Evolutionary conservation across 2,888 invertebrate species (phyloP).

Genomic region (Xestia c-nigrum): DNA sequence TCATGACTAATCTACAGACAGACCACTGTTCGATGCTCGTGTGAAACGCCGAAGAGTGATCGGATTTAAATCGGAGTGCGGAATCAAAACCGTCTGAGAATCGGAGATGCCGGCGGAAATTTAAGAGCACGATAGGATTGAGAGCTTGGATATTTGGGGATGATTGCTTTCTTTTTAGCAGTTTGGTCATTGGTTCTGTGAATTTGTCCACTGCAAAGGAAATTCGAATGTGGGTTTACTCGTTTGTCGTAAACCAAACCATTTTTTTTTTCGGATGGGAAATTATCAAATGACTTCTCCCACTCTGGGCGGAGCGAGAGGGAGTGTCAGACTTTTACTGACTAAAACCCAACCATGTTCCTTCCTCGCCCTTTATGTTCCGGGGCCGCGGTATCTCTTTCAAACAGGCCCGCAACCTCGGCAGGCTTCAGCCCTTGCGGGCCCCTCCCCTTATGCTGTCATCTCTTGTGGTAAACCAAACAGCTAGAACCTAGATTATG

Average conservation of each 20-base stretch:
- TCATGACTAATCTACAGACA: conserved; percentile 77
- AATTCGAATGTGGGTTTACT: background rate
- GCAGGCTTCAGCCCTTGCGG: too few relatives aligned
- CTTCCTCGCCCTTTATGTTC: too few relatives aligned
- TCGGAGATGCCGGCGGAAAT: conserved; percentile 30
- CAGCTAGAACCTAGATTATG: too few relatives aligned
- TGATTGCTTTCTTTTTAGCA: conserved; percentile 14
- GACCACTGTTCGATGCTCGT: conserved; percentile 72
- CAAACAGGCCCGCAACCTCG: too few relatives aligned
- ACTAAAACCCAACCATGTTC: too few relatives aligned
- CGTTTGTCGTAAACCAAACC: background rate
- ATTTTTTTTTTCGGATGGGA: too few relatives aligned
- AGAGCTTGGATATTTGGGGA: conserved; percentile 21
- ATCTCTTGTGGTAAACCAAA: background rate
- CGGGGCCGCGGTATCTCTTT: too few relatives aligned
- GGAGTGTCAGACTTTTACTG: too few relatives aligned
- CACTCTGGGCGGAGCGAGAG: too few relatives aligned
- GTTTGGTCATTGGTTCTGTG: background rate
- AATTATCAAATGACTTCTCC: too few relatives aligned
- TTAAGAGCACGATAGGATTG: conserved; percentile 1
- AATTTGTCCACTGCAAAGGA: background rate
- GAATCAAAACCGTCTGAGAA: conserved; percentile 56
- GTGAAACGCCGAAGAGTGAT: conserved; percentile 77
- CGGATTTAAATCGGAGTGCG: conserved; percentile 73
- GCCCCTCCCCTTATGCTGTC: too few relatives aligned